Percentiles rank a stretch among this genome's conserved stretches.
Evolutionary conservation across 2,797 vertebrate species (phyloP).

Genomic region (Eidolon dupreanum): DNA sequence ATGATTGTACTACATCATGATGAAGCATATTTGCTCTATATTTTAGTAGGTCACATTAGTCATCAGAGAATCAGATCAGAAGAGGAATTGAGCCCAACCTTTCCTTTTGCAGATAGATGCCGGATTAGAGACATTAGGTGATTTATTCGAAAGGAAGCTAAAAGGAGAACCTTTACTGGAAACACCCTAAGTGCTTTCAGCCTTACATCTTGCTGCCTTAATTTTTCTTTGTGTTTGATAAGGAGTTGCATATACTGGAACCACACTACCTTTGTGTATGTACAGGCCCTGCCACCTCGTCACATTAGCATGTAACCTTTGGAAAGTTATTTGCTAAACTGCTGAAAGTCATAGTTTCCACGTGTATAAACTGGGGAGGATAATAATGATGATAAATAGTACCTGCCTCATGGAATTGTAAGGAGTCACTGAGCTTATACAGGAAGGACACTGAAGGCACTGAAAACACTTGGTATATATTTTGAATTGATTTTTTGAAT

Average conservation of each 20-base stretch:
- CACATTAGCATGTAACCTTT: neutral
- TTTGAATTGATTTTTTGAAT: conserved; percentile 33
- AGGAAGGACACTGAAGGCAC: neutral
- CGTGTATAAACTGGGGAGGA: neutral
- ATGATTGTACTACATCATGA: neutral
- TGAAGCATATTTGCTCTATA: neutral
- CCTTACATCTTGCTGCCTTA: neutral
- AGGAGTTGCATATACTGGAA: neutral
- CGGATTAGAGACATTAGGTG: neutral
- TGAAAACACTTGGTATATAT: neutral
- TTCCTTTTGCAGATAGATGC: neutral
- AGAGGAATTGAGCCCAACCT: neutral
- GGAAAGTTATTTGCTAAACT: neutral
- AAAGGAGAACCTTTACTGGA: neutral
- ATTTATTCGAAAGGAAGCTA: neutral
- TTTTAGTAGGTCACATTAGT: conserved; percentile 30
- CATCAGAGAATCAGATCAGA: neutral
- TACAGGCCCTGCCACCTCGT: neutral
- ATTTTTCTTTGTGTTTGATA: neutral
- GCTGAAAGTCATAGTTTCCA: neutral
- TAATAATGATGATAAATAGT: neutral
- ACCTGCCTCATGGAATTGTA: neutral
- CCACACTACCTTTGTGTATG: neutral
- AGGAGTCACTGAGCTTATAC: neutral
- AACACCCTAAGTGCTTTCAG: neutral